A percentile compares a stretch with the other conserved stretches of the same genome.
Conservation (phyloP, 2,113 vertebrate genomes). For the Podilymbus podiceps region DNA sequence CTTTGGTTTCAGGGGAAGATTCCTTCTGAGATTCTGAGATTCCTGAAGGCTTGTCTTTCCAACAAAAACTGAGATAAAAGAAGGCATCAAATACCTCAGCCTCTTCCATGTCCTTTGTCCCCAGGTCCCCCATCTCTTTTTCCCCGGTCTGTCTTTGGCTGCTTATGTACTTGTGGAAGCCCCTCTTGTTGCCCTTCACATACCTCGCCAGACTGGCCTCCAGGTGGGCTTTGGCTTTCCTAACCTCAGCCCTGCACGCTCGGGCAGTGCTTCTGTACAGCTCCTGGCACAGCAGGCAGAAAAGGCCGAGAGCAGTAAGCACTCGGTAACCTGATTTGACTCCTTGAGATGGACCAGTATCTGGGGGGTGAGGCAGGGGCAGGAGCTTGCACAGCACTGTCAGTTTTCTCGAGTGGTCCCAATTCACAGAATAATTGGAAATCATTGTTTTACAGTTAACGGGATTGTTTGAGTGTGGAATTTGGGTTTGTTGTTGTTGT, state of each 20-base stretch:
- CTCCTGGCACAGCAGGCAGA: not conserved
- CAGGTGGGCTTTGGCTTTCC: not conserved
- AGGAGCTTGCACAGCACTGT: not conserved
- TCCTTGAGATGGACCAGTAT: not conserved
- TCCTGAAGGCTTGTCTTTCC: not conserved
- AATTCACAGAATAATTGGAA: not conserved
- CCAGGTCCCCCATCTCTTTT: not conserved
- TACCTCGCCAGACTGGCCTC: not conserved
- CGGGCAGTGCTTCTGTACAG: not conserved
- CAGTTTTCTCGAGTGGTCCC: fast-evolving
- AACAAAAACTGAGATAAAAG: not conserved
- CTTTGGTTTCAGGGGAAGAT: not conserved
- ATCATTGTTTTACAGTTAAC: not conserved
- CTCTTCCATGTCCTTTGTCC: not conserved
- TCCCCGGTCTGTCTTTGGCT: not conserved
- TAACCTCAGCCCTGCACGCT: not conserved
- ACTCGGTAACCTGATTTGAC: not conserved
- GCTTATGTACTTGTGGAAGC: not conserved
- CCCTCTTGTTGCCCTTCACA: not conserved
- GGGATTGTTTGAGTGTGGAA: not conserved
- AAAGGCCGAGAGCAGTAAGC: not conserved
- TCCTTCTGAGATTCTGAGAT: no score
- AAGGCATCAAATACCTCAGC: not conserved
- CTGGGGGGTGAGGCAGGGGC: not conserved
- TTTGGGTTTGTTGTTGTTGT: not conserved